Conservation (phyloP, 2,888 invertebrate genomes). For the Phortica okadai region DNA sequence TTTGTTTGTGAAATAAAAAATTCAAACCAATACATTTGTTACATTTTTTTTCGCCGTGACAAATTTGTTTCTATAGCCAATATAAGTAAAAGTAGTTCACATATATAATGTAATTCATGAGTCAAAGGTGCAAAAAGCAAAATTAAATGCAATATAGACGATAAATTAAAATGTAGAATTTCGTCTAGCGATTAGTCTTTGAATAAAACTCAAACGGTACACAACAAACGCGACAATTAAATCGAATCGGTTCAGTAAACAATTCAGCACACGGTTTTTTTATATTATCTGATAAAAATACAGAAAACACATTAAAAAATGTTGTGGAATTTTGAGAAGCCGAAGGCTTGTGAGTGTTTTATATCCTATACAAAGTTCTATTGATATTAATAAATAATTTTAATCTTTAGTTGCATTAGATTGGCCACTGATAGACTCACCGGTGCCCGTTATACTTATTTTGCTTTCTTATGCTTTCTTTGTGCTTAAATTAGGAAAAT, state of each 20-base stretch:
- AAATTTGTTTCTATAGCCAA: no score
- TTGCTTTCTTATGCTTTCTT: slow-evolving; percentile 72
- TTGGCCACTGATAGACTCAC: slow-evolving; percentile 17
- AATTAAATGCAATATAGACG: not conserved
- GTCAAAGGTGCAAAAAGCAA: not conserved
- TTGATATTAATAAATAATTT: not conserved
- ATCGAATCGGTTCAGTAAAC: not conserved
- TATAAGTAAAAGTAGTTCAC: no score
- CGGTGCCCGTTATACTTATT: slow-evolving; percentile 5
- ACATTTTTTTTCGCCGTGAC: no score
- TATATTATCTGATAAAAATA: not conserved
- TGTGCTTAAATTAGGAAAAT: slow-evolving; percentile 83
- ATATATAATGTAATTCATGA: no score
- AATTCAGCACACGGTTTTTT: no score
- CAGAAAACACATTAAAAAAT: not conserved
- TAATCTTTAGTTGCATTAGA: not conserved
- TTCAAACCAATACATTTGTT: no score
- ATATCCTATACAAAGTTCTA: not conserved
- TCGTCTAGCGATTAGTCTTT: not conserved
- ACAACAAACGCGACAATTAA: not conserved
- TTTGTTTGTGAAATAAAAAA: no score
- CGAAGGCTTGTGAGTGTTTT: not conserved
- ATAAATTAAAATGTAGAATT: not conserved
- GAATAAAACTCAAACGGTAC: not conserved
- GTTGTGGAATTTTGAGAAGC: not conserved